Conservation (phyloP, 2,797 vertebrate species). For the Trachops cirrhosus region DNA sequence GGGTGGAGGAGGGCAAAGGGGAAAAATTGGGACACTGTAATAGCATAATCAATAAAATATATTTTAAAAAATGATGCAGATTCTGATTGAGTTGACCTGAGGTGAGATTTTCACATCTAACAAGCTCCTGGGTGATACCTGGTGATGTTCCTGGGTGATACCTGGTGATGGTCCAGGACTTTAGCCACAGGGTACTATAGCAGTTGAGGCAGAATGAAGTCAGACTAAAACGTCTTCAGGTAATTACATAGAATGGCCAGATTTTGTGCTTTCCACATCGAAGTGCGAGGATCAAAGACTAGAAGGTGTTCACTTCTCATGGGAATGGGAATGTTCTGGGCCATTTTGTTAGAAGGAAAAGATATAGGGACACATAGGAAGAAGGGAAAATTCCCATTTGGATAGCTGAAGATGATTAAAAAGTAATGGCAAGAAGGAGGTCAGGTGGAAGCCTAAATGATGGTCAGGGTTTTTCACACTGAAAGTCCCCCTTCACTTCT, state of each 20-base stretch:
- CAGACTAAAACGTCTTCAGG: not conserved
- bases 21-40: not conserved
- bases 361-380: not conserved
- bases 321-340: not conserved
- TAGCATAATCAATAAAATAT: too few species aligned
- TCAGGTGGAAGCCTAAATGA: not conserved
- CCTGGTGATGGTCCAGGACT: not conserved
- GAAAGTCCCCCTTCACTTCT: not conserved
- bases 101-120: not conserved
- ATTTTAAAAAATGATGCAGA: not conserved
- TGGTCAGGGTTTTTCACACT: not conserved
- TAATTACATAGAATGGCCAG: not conserved
- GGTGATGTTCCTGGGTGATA: not conserved
- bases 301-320: not conserved
- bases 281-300: not conserved
- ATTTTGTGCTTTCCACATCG: not conserved
- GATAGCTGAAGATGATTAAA: not conserved
- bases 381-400: not conserved
- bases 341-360: not conserved
- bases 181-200: not conserved
- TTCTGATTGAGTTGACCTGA: not conserved
- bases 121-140: not conserved
- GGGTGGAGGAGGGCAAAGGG: not conserved
- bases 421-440: conserved; percentile 20
- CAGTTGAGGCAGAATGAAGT: not conserved